phyloP scores from a whole-genome alignment of 2,888 invertebrate species.

The Nemotelus pantherinus region DNA sequence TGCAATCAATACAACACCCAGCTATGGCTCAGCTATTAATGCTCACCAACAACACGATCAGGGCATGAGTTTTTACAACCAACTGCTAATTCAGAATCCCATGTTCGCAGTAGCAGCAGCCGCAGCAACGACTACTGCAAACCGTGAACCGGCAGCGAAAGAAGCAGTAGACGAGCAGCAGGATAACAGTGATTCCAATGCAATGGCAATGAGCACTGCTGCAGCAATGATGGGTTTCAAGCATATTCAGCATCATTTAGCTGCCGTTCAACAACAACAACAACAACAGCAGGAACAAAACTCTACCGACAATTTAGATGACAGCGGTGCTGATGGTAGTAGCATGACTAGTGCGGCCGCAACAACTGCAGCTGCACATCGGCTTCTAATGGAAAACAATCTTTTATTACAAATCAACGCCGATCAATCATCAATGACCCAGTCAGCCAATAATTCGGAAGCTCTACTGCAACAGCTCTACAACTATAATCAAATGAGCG shows the following conservation, averaged over 20 bases:
- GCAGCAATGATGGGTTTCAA: slow-evolving; percentile 52
- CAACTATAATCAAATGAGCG: slow-evolving; percentile 62
- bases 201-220: slow-evolving; percentile 38
- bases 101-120: slow-evolving; percentile 42
- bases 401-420: slow-evolving; percentile 55
- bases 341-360: slow-evolving; percentile 33
- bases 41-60: slow-evolving; percentile 37
- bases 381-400: slow-evolving; percentile 54
- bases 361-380: slow-evolving; percentile 46
- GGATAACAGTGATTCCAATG: slow-evolving; percentile 39
- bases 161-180: not conserved
- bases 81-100: slow-evolving; percentile 50
- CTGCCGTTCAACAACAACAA: slow-evolving; percentile 49
- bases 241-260: slow-evolving; percentile 53
- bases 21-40: not conserved
- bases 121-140: slow-evolving; percentile 2
- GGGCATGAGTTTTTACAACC: slow-evolving; percentile 48
- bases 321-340: not conserved
- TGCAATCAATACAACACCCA: not conserved
- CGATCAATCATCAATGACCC: slow-evolving; percentile 42
- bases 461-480: slow-evolving; percentile 60
- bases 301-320: slow-evolving; percentile 13
- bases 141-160: not conserved
- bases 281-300: slow-evolving; percentile 39
- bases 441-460: slow-evolving; percentile 54